Percentiles rank a stretch among this genome's conserved stretches.
These are phyloP conservation scores for Xiphorhynchus elegans DNA, from an alignment of 2,113 vertebrate species.

Conservation along the genomic window DNA sequence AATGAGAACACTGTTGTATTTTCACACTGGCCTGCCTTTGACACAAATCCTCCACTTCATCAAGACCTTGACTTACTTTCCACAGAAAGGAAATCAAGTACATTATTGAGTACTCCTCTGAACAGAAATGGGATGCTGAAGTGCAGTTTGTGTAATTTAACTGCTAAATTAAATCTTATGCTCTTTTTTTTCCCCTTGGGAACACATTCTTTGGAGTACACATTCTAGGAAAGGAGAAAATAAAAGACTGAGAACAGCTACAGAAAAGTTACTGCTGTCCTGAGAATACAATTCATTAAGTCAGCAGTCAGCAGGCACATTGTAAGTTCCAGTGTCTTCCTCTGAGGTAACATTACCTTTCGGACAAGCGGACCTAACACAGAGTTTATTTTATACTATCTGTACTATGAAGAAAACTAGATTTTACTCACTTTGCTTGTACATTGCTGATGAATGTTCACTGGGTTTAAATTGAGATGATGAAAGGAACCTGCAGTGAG, in stretches of 20 bases:
- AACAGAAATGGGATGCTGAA: background rate
- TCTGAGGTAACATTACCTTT: background rate
- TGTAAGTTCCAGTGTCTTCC: background rate
- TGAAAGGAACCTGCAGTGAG: background rate
- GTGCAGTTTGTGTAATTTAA: background rate
- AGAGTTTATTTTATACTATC: background rate
- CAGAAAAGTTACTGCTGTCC: background rate
- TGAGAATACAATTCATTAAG: background rate
- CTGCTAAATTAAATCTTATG: background rate
- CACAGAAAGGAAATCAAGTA: background rate
- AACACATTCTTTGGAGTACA: background rate
- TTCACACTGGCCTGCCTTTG: background rate
- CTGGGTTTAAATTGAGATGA: background rate
- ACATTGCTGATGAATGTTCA: fast-evolving
- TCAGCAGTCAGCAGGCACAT: background rate
- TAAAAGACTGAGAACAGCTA: background rate
- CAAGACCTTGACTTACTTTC: background rate
- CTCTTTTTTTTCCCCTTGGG: background rate
- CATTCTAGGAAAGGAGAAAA: background rate
- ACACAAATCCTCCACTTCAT: background rate
- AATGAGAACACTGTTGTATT: background rate
- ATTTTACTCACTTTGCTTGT: background rate
- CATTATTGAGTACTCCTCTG: background rate
- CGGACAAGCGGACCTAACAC: background rate
- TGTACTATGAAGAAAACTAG: background rate